Conservation (phyloP, 2,113 vertebrate genomes). For the Cariama cristata region DNA sequence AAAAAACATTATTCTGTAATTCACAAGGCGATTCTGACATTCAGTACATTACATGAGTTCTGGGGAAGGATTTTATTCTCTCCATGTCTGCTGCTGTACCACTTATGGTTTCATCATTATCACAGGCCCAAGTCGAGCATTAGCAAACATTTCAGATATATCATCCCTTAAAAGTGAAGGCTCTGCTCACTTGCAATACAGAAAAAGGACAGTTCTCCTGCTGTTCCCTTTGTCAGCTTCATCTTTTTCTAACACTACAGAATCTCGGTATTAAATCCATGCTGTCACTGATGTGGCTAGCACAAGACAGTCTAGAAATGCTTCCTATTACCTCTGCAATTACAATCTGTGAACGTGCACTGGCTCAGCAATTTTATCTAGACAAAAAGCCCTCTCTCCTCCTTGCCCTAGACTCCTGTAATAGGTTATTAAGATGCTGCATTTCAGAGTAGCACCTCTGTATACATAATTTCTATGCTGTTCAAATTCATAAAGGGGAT, state of each 20-base stretch:
- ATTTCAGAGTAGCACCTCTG: background rate
- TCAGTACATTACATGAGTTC: background rate
- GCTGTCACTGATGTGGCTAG: background rate
- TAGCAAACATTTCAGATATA: background rate
- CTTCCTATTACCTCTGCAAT: background rate
- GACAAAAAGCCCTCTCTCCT: background rate
- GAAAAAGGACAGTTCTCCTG: background rate
- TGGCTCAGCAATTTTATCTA: background rate
- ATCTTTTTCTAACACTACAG: background rate
- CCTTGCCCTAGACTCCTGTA: background rate
- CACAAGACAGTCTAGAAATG: background rate
- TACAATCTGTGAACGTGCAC: background rate
- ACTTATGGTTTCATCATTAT: background rate
- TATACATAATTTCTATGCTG: background rate
- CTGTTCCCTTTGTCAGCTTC: background rate
- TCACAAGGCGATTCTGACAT: background rate
- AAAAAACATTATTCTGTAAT: background rate
- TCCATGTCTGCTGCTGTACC: background rate
- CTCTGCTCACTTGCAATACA: background rate
- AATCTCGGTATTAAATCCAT: background rate
- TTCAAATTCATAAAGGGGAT: background rate
- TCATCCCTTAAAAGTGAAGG: background rate
- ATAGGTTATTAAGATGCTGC: background rate
- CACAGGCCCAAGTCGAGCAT: background rate
- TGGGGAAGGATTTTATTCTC: background rate